Evolutionary conservation across 2,888 invertebrate species (phyloP).

Genomic region (Hemaris fuciformis): DNA sequence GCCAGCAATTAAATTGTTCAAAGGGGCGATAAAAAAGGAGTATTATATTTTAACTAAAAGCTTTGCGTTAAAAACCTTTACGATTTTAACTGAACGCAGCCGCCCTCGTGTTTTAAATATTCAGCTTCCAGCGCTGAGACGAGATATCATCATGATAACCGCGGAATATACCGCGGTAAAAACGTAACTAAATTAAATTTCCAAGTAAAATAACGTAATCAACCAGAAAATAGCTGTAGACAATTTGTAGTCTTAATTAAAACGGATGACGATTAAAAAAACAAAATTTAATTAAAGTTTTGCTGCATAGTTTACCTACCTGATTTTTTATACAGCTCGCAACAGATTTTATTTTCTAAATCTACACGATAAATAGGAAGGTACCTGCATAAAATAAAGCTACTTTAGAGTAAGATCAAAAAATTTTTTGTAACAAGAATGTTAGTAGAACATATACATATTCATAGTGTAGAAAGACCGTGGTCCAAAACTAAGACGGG

Average conservation of each 20-base stretch:
- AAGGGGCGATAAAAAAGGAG: conserved; percentile 1
- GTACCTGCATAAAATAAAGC: no score
- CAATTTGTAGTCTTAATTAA: not conserved
- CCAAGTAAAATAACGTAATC: not conserved
- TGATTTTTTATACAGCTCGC: not conserved
- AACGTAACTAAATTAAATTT: not conserved
- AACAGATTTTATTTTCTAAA: no score
- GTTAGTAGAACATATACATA: no score
- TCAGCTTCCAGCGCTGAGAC: not conserved
- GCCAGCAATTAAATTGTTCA: not conserved
- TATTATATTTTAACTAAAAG: conserved; percentile 3
- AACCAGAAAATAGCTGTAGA: not conserved
- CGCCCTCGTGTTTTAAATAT: not conserved
- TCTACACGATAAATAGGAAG: no score
- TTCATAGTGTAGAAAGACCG: no score
- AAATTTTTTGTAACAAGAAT: no score
- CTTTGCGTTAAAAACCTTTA: conserved; percentile 3
- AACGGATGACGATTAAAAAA: not conserved
- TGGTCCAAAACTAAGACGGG: no score
- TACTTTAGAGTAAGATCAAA: no score
- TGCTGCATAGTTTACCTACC: not conserved
- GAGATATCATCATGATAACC: conserved; percentile 6
- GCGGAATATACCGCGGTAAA: not conserved
- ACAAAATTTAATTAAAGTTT: not conserved
- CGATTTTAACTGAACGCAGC: not conserved